These are phyloP conservation scores for Pissodes strobi DNA, from an alignment of 1,140 invertebrate species.

Conservation along the genomic window DNA sequence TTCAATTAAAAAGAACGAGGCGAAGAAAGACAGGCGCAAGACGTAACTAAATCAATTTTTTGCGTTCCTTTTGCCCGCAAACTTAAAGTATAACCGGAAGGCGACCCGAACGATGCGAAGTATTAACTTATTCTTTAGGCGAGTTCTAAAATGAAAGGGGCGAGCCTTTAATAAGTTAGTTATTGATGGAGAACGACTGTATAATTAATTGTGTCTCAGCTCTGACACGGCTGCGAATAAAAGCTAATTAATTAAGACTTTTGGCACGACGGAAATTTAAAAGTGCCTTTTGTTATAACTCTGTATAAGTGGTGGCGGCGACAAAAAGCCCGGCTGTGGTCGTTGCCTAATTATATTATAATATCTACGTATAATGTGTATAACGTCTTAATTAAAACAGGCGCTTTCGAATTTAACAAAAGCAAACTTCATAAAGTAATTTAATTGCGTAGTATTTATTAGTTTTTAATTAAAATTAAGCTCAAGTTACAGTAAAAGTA, in stretches of 20 bases:
- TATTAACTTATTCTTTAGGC: conserved; percentile 30
- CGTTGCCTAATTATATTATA: conserved; percentile 12
- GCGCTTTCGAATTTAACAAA: background rate
- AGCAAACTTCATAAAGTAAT: conserved; percentile 21
- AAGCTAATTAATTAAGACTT: conserved; percentile 34
- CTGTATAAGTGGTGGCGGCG: conserved; percentile 6
- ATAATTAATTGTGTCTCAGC: conserved; percentile 34
- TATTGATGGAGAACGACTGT: conserved; percentile 33
- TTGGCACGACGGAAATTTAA: conserved; percentile 28
- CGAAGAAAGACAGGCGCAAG: conserved; percentile 6
- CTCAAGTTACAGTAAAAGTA: no score
- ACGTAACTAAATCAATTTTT: conserved; percentile 16
- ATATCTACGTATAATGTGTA: conserved; percentile 12
- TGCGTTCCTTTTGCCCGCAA: conserved; percentile 7
- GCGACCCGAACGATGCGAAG: conserved; percentile 13
- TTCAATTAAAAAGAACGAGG: conserved; percentile 12
- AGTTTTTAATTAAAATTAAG: no score
- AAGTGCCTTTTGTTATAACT: conserved; percentile 11
- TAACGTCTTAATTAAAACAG: conserved; percentile 18
- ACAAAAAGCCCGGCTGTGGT: conserved; percentile 9
- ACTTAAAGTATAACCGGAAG: conserved; percentile 19
- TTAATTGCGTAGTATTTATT: conserved; percentile 18
- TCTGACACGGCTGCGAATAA: conserved; percentile 31
- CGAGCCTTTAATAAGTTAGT: conserved; percentile 32
- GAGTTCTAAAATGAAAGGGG: conserved; percentile 33